Evolutionary conservation across 2,888 invertebrate genomes (phyloP), one percentile per base, ranked within the genome.

Genomic region (Nomada fabriciana): DNA sequence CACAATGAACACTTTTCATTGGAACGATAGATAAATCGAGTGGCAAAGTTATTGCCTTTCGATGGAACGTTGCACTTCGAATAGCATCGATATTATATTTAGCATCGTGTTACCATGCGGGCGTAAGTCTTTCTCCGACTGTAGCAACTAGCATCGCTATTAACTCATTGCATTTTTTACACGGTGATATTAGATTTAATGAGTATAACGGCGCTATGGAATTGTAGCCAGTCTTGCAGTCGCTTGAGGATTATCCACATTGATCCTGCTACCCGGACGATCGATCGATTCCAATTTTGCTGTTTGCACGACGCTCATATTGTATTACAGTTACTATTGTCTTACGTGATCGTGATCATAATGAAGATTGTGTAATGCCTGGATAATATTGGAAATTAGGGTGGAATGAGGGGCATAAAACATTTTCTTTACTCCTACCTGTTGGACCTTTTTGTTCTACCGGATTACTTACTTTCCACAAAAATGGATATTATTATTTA

Each of bases 151-250:
- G 42, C 43, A 42, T 65, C 53, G 13, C 74, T 79, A 70, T 69
- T 70, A 79, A 79, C 74, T 79, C 81, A 65, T 68, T 68, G 65
- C n/a, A 75, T 59, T 63, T 68, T 72, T 84, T 69, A 50, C 68
- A 11, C 68, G 59, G 42, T 53, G 63, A 67, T 75, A 80, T 75
- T 80, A 74, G 61, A 71, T 74, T 73, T 78, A 82, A 82, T 64
- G 82, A 74, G 59, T 10, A 65, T 81, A 82, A 81, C 82, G 82
- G 77, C 72, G 60, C 47, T 25, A 47, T 15, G 47, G 15, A 47
- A 11, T 15, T 47, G 47, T 15, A 13, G 20, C n/a, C 29, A 20
- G 43, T 67, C 50, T 53, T 47, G n/a, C 10, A 11, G 18, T 13
- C 25, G 23, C n/a, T 11, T n/a, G 42, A 20, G 13, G 47, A 53